Evolutionary conservation across 2,113 vertebrate genomes (phyloP).

Genomic region (Mobula hypostoma): DNA sequence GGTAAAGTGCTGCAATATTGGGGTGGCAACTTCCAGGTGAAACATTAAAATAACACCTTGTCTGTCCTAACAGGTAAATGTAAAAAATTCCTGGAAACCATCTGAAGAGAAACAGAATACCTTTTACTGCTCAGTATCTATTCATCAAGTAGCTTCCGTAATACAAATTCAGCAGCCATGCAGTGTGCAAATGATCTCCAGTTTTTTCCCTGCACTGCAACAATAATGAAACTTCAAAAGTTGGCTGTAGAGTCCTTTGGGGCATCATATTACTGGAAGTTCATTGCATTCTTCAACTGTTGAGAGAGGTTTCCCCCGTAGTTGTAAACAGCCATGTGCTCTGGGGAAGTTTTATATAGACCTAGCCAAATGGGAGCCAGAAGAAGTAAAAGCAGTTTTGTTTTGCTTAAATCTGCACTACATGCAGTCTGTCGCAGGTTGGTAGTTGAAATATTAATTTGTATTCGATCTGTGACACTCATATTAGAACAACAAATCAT

Average conservation of each 20-base stretch:
- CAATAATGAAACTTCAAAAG: background rate
- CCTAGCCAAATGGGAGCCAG: constrained; percentile 6
- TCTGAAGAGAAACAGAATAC: background rate
- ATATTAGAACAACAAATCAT: background rate
- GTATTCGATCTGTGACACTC: background rate
- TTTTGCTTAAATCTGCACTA: background rate
- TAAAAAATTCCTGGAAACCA: background rate
- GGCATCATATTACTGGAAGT: background rate
- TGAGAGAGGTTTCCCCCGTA: background rate
- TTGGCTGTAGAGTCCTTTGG: background rate
- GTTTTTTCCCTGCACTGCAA: background rate
- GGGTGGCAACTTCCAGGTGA: background rate
- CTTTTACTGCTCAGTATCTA: background rate
- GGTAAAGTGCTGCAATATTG: background rate
- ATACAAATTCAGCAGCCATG: background rate
- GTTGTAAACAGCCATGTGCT: background rate
- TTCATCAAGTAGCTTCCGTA: background rate
- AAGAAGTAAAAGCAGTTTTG: background rate
- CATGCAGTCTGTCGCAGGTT: background rate
- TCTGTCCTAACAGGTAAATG: background rate
- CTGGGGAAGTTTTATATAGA: background rate
- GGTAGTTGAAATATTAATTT: background rate
- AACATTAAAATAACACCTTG: background rate
- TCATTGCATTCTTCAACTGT: background rate
- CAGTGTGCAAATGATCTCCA: background rate